These are phyloP conservation scores for Drosophila jambulina DNA, from an alignment of 1,140 invertebrate genomes.

Conservation along the genomic window DNA sequence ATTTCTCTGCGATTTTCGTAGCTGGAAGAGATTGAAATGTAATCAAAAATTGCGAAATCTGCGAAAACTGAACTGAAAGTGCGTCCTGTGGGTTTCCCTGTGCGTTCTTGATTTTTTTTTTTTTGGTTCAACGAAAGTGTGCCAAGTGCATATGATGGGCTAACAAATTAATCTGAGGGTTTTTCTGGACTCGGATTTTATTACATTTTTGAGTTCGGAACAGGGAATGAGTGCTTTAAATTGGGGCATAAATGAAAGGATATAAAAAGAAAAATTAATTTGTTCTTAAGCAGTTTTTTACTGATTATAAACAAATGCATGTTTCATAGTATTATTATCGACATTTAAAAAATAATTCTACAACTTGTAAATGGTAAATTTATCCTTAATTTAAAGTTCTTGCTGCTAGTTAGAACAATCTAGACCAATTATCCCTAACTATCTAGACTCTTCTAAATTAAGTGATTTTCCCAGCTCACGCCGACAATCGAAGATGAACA, in stretches of 20 bases:
- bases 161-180: not conserved
- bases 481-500: constrained; percentile 22
- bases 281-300: not conserved
- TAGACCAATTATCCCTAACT: not conserved
- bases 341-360: no score
- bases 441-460: not conserved
- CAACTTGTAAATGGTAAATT: no score
- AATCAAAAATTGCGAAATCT: constrained; percentile 69
- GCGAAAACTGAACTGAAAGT: constrained; percentile 46
- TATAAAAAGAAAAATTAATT: no score
- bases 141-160: constrained; percentile 14
- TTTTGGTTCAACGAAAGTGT: constrained; percentile 10
- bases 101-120: constrained; percentile 10
- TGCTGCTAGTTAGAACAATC: not conserved
- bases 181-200: constrained; percentile 1
- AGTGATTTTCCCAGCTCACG: not conserved
- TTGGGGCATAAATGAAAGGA: not conserved
- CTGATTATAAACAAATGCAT: no score
- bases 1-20: not conserved
- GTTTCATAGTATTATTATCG: no score
- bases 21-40: constrained; percentile 61
- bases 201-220: not conserved
- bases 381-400: no score
- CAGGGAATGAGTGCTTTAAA: not conserved
- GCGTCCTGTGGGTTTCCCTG: constrained; percentile 36